Conservation (phyloP, 2,113 vertebrate species). For the Aspidoscelis tigris region DNA sequence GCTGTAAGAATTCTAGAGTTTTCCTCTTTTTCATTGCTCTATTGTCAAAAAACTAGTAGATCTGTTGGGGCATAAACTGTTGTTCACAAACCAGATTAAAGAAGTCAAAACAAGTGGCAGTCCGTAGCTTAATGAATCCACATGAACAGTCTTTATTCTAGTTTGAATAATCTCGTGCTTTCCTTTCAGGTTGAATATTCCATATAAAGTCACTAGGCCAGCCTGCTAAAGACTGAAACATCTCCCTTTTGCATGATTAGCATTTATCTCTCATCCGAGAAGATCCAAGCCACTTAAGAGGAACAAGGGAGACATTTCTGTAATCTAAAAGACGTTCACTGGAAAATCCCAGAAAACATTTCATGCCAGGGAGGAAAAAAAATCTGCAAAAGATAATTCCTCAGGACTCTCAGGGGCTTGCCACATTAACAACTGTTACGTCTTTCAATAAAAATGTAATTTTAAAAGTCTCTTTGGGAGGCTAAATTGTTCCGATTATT, state of each 20-base stretch:
- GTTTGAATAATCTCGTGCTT: conserved; percentile 45
- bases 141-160: not conserved
- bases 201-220: conserved; percentile 45
- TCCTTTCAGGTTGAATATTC: conserved; percentile 52
- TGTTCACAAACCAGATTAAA: not conserved
- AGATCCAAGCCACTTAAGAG: conserved; percentile 59
- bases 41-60: too few relatives aligned
- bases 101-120: not conserved
- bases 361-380: conserved; percentile 49
- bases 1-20: too few relatives aligned
- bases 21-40: too few relatives aligned
- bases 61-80: too few relatives aligned
- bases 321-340: conserved; percentile 58
- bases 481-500: conserved; percentile 67
- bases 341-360: conserved; percentile 64
- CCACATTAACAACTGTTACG: conserved; percentile 62
- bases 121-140: not conserved
- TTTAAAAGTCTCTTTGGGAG: conserved; percentile 65
- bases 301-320: conserved; percentile 65
- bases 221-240: conserved; percentile 55
- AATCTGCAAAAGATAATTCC: conserved; percentile 62
- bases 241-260: conserved; percentile 49
- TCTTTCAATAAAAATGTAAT: conserved; percentile 72
- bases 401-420: conserved; percentile 57
- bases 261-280: conserved; percentile 67